These are phyloP conservation scores for Gallinago media DNA, from an alignment of 2,113 vertebrate species.

Conservation along the genomic window DNA sequence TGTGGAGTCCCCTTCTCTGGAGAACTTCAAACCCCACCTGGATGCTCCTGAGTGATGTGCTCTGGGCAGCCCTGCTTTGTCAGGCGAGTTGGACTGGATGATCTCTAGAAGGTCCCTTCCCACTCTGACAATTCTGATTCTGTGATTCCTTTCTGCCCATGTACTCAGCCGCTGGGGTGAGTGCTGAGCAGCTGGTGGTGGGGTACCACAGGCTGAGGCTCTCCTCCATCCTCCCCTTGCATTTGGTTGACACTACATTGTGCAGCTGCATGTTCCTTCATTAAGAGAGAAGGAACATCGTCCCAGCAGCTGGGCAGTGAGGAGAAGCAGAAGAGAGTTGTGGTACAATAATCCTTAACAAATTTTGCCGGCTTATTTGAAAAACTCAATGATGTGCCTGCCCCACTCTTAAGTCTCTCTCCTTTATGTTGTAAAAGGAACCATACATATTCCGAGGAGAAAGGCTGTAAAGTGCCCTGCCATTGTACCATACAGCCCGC, in stretches of 20 bases:
- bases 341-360: background rate
- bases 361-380: background rate
- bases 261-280: background rate
- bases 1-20: no score
- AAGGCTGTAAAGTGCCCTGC: background rate
- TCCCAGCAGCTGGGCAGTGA: background rate
- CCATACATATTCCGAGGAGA: background rate
- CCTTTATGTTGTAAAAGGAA: background rate
- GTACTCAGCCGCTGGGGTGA: background rate
- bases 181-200: background rate
- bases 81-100: no score
- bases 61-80: no score
- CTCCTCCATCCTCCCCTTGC: background rate
- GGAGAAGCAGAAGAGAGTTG: background rate
- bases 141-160: background rate
- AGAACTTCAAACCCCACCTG: no score
- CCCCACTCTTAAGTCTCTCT: background rate
- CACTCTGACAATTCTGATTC: no score
- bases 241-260: background rate
- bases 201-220: background rate
- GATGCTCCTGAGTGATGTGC: no score
- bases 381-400: background rate
- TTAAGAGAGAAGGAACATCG: accelerated
- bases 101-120: no score
- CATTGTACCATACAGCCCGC: accelerated